Evolutionary conservation across 2,888 invertebrate species (phyloP), one percentile per base, ranked within the genome.

Genomic region (Hypolimnas misippus): DNA sequence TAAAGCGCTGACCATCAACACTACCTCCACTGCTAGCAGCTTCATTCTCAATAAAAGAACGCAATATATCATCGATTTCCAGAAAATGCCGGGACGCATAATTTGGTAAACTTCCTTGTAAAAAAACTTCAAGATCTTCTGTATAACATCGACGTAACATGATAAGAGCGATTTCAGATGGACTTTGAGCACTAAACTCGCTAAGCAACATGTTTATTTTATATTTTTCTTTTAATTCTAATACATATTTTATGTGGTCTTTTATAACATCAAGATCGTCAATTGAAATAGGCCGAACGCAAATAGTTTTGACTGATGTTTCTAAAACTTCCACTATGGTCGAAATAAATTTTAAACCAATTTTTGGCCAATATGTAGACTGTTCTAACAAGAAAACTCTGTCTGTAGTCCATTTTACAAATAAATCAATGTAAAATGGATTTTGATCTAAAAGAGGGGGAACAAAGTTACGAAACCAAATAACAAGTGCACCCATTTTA

Each of bases 71-170:
- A 75, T 93, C 92, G 57, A 87, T 73, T 72, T 91, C 91, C 77
- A 92, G 85, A 66, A 81, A 74, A 76, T 91, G 79, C 54, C 85
- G 76, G 54, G 84, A 79, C 52, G 87, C 82, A 81, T 86, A 92
- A 21, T 76, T 73, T n/a, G 87, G 83, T 59, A 93, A 82, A 75
- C 86, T 92, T 61, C 87, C 79, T 65, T 82, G 81, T 67, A 93
- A 74, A 73, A 90, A 89, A 31, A 72, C 63, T 72, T 83, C 77
- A 25, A 93, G 74, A 74, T 93, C 92, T 79, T 93, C 92, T 46
- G 88, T 89, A 66, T 92, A 92, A 69, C 91, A 90, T n/a, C 92
- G 81, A 4, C 89, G 82, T 66, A 93, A 76, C 88, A 92, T 92
- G 51, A 92, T 86, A 51, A 90, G 77, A 17, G 85, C 86, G 29